phyloP scores from a whole-genome alignment of 1,140 invertebrate species.

The Atta texana region DNA sequence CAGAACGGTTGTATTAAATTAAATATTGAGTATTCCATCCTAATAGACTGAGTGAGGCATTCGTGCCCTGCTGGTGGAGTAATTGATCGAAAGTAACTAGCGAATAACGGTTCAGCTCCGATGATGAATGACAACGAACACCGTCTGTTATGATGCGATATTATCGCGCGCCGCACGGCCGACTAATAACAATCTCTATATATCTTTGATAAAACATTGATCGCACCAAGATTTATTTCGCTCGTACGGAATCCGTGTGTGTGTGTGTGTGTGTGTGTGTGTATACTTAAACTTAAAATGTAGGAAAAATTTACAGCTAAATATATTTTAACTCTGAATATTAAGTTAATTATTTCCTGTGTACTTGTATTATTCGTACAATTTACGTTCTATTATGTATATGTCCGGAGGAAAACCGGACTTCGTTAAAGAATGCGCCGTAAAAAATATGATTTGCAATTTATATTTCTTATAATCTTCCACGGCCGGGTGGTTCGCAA shows the following conservation, averaged over 20 bases:
- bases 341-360: slow-evolving; percentile 14
- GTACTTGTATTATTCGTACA: neutral
- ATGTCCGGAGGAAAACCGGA: neutral
- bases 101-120: slow-evolving; percentile 39
- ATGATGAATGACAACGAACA: slow-evolving; percentile 46
- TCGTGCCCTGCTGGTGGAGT: slow-evolving; percentile 10
- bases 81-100: slow-evolving; percentile 55
- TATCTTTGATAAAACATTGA: slow-evolving; percentile 45
- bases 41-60: slow-evolving; percentile 35
- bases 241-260: neutral
- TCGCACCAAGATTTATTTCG: slow-evolving; percentile 35
- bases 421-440: neutral
- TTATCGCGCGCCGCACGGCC: slow-evolving; percentile 16
- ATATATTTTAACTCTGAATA: slow-evolving; percentile 30
- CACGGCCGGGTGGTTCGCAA: slow-evolving; percentile 1
- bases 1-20: slow-evolving; percentile 39
- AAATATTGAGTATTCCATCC: slow-evolving; percentile 20
- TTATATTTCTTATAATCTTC: slow-evolving; percentile 8
- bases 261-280: neutral
- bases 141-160: slow-evolving; percentile 39
- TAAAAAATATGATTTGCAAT: neutral
- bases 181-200: slow-evolving; percentile 49
- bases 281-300: neutral
- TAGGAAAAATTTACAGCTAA: neutral
- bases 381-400: slow-evolving; percentile 24